A percentile compares a stretch with the other conserved stretches of the same genome.
phyloP scores from a whole-genome alignment of 2,797 vertebrate genomes.

The Manis crassicaudata region DNA sequence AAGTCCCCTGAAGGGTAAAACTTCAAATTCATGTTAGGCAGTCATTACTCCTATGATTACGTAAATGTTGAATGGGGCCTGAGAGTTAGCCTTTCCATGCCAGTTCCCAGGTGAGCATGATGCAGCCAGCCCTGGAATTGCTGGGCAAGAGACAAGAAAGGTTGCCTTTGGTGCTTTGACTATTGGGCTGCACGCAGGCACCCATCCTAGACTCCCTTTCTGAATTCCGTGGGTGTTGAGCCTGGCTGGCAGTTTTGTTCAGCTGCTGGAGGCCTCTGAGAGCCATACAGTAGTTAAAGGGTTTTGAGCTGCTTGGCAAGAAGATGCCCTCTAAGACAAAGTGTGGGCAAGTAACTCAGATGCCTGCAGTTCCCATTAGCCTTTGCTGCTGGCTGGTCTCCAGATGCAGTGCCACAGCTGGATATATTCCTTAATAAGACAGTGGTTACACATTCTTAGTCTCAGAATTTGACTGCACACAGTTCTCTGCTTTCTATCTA shows the following conservation, averaged over 20 bases:
- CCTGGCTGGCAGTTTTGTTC: not conserved
- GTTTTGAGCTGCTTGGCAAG: constrained; percentile 40
- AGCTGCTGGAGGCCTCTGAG: constrained; percentile 8
- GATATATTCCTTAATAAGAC: constrained; percentile 63
- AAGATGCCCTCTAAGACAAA: constrained; percentile 45
- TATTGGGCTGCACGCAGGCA: not conserved
- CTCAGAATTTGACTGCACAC: constrained; percentile 57
- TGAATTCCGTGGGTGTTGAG: constrained; percentile 1
- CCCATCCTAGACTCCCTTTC: not conserved
- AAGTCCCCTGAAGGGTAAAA: constrained; percentile 16
- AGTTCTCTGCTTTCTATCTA: constrained; percentile 66
- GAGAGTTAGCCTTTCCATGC: constrained; percentile 2
- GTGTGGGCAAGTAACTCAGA: constrained; percentile 12
- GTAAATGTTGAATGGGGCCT: not conserved
- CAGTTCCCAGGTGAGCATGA: not conserved
- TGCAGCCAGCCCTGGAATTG: not conserved
- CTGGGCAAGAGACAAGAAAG: not conserved
- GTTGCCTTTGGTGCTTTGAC: not conserved
- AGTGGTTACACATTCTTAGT: constrained; percentile 53
- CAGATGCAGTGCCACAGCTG: constrained; percentile 41
- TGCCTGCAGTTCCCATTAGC: constrained; percentile 26
- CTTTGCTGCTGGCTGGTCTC: constrained; percentile 33
- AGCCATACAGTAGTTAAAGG: constrained; percentile 25
- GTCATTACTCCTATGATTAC: constrained; percentile 34
- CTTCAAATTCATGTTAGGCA: not conserved